These are phyloP conservation scores for Tautogolabrus adspersus DNA, from an alignment of 2,113 vertebrate genomes.

Conservation along the genomic window DNA sequence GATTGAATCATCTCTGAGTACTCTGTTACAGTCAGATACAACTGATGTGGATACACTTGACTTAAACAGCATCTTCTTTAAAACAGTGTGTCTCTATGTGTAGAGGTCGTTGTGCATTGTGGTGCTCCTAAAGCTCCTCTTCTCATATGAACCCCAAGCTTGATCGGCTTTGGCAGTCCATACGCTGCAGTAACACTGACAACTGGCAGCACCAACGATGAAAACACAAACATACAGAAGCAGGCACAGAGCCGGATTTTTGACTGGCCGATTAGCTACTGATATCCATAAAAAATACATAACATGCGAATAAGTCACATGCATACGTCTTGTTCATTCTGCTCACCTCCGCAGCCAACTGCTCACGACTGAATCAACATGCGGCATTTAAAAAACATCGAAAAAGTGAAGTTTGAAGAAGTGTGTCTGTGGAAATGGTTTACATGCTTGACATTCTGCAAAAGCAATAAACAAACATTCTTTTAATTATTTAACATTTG, in stretches of 20 bases:
- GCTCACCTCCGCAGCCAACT: slow-evolving; percentile 44
- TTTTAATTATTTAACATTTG: slow-evolving; percentile 47
- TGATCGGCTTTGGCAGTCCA: slow-evolving; percentile 29
- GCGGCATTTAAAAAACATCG: slow-evolving; percentile 73
- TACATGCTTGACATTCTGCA: slow-evolving; percentile 70
- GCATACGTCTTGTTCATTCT: slow-evolving; percentile 56
- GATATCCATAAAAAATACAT: slow-evolving; percentile 41
- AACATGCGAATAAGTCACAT: slow-evolving; percentile 69
- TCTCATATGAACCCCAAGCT: not conserved
- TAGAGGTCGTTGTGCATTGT: slow-evolving; percentile 1
- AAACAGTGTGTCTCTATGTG: slow-evolving; percentile 16
- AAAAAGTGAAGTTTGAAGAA: slow-evolving; percentile 52
- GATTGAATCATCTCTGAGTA: not conserved
- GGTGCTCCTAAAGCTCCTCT: slow-evolving; percentile 18
- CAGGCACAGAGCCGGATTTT: slow-evolving; percentile 20
- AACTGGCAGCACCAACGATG: slow-evolving; percentile 16
- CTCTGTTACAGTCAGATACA: not conserved
- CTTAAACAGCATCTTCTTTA: slow-evolving; percentile 11
- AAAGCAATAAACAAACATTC: slow-evolving; percentile 51
- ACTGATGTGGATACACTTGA: not conserved
- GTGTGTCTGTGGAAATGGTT: slow-evolving; percentile 34
- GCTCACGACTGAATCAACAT: slow-evolving; percentile 64
- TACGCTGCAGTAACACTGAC: slow-evolving; percentile 43
- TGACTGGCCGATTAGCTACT: slow-evolving; percentile 36
- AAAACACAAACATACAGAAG: slow-evolving; percentile 40